Evolutionary conservation across 2,113 vertebrate genomes (phyloP).

Genomic region (Eolophus roseicapilla): DNA sequence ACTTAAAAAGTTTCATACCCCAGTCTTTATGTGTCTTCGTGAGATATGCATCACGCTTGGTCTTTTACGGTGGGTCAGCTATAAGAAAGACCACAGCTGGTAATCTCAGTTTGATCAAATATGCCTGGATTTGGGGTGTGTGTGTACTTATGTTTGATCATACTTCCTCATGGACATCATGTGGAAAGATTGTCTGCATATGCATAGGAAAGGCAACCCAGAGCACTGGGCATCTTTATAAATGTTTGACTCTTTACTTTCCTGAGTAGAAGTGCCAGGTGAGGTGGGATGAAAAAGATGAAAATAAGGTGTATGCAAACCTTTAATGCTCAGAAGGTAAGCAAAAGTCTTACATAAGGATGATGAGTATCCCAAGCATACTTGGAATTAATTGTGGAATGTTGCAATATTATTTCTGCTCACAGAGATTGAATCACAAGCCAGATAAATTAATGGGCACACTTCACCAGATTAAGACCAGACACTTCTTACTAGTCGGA

Average conservation of each 20-base stretch:
- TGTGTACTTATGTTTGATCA: neutral
- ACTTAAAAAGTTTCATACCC: neutral
- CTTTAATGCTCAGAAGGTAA: neutral
- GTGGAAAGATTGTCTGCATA: rapidly evolving
- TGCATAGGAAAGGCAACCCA: neutral
- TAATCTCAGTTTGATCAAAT: neutral
- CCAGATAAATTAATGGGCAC: neutral
- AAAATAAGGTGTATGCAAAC: neutral
- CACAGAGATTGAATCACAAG: neutral
- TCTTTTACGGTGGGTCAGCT: neutral
- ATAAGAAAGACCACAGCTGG: neutral
- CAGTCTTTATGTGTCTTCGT: neutral
- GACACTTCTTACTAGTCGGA: neutral
- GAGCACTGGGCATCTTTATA: neutral
- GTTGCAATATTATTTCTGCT: neutral
- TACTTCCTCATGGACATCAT: neutral
- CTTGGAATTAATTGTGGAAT: neutral
- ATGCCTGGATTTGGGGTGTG: neutral
- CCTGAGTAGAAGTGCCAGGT: neutral
- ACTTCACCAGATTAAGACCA: neutral
- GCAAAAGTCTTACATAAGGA: rapidly evolving
- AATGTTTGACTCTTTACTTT: neutral
- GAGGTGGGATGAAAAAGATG: neutral
- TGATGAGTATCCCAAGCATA: neutral
- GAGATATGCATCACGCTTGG: neutral